Base-by-base conservation (phyloP, 2,888 invertebrate genomes). In the Diplazon laetatorius region DNA sequence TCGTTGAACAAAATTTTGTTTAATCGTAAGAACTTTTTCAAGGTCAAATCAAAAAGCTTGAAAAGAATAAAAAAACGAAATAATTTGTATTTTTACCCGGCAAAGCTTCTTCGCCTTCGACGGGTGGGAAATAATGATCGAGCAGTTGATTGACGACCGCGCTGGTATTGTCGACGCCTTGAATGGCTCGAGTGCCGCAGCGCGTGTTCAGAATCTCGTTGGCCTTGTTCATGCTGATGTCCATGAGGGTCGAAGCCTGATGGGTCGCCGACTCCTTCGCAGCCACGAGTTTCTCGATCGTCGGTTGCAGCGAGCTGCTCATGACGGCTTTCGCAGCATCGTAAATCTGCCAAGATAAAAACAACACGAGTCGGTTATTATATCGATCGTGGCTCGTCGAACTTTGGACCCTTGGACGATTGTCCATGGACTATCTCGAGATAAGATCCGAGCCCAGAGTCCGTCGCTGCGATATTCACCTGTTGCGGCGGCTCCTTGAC, bases 41-140 rank as follows among this genome's bases (percentile, higher is more conserved):
- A 12, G n/a, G 0, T 12, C 14, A 14, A 42, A 42, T n/a, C n/a
- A n/a, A n/a, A n/a, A n/a, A n/a, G n/a, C n/a, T n/a, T n/a, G n/a
- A n/a, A n/a, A n/a, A n/a, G n/a, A n/a, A n/a, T 10, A 48, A 22
- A 2, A 20, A 20, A 18, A 14, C 8, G 9, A 12, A 52, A 52
- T 66, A 52, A n/a, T 12, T 8, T n/a, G 57, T 30, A 52, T 25
- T 52, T 66, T 63, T 84, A 93, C 93, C 91, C 86, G 92, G 90
- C 91, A 92, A 91, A 22, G 52, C 66, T 66, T 91, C 88, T 57
- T 93, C 92, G 50, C 92, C 92, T 3, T 92, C 89, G 87, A 92
- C 86, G 89, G 93, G 91, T 18, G 95, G 96, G 82, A 96, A 93
- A 88, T 96, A 96, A 85, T 95, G 94, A 90, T 96, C 96, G 12